A percentile compares a stretch with the other conserved stretches of the same genome.
Evolutionary conservation across 2,113 vertebrate genomes (phyloP).

Genomic region (Zosterops hypoxanthus): DNA sequence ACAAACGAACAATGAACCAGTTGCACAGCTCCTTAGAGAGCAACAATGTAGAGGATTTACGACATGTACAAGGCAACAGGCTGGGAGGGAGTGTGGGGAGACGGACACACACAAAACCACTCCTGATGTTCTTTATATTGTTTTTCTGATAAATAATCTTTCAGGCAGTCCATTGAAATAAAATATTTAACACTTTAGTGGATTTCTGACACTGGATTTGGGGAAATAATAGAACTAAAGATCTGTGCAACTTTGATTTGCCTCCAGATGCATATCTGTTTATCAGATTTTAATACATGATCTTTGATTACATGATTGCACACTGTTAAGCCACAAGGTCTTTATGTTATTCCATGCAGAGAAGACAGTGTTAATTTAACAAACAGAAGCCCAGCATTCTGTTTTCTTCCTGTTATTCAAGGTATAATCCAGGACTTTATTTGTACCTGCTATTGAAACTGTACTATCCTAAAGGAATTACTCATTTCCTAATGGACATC

Average conservation of each 20-base stretch:
- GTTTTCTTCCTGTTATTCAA: neutral
- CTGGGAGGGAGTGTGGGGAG: neutral
- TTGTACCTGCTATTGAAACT: neutral
- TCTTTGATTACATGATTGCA: neutral
- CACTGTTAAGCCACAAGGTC: neutral
- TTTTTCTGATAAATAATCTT: neutral
- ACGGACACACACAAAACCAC: neutral
- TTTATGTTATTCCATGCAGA: neutral
- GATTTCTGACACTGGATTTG: neutral
- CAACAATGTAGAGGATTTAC: slow-evolving; percentile 58
- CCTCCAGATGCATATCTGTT: neutral
- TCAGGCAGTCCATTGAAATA: neutral
- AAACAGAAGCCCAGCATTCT: neutral
- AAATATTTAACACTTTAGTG: neutral
- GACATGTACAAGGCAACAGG: slow-evolving; percentile 6
- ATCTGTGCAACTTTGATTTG: neutral
- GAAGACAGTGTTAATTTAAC: neutral
- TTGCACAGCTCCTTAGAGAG: slow-evolving; percentile 55
- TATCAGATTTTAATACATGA: neutral
- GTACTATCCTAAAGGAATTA: neutral
- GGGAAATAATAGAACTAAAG: neutral
- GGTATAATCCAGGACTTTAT: neutral
- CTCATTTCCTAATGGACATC: neutral
- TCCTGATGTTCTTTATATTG: neutral
- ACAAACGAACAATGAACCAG: slow-evolving; percentile 53